Evolutionary conservation across 2,888 invertebrate species (phyloP).

Genomic region (Hirudinaria manillensis): DNA sequence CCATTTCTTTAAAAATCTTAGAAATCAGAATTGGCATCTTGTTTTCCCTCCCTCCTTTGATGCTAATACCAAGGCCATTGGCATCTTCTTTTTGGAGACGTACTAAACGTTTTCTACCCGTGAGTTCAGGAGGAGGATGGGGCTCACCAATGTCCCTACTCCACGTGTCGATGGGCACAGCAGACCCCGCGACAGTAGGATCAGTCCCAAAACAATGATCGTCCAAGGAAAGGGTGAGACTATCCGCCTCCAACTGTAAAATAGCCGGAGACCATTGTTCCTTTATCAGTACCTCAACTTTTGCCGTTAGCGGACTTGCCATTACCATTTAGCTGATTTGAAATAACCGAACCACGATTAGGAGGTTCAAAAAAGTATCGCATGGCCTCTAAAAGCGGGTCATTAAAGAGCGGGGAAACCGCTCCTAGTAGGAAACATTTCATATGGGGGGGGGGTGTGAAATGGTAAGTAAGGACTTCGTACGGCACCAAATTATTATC

Average conservation of each 20-base stretch:
- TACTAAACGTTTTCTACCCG: constrained; percentile 78
- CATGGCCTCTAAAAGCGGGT: too few species aligned
- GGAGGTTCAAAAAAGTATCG: too few species aligned
- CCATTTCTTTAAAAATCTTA: constrained; percentile 74
- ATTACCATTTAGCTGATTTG: not conserved
- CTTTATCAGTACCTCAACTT: constrained; percentile 28
- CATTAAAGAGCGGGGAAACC: too few species aligned
- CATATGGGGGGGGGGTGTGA: too few species aligned
- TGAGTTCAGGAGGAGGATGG: constrained; percentile 38
- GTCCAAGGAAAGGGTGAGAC: constrained; percentile 28
- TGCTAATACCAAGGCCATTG: constrained; percentile 94
- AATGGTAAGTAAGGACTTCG: too few species aligned
- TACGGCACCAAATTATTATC: too few species aligned
- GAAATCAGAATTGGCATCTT: constrained; percentile 98
- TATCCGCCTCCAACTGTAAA: constrained; percentile 18
- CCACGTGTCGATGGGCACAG: not conserved
- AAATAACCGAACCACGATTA: too few species aligned
- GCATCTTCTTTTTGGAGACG: constrained; percentile 94
- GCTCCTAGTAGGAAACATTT: too few species aligned
- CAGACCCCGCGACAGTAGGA: not conserved
- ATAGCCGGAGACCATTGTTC: constrained; percentile 31
- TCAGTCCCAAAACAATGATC: constrained; percentile 17
- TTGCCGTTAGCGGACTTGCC: constrained; percentile 23
- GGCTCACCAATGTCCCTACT: constrained; percentile 23
- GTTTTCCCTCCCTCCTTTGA: constrained; percentile 96